Base-by-base conservation (phyloP, 2,888 invertebrate species). In the Mayetiola destructor region DNA sequence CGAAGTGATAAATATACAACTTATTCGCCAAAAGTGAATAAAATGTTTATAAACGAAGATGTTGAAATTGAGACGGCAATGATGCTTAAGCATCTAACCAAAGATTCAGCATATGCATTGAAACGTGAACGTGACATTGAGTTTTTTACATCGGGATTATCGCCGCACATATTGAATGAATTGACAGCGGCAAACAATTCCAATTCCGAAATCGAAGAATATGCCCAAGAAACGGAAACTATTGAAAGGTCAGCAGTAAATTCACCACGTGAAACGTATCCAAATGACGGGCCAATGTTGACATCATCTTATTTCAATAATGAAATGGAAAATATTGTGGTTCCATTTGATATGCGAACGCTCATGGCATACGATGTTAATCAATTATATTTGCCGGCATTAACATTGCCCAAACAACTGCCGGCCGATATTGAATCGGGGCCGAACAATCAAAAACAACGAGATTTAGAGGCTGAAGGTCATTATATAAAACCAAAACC, bases 301-400 rank as follows among this genome's bases (percentile, higher is more conserved):
- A 66, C 65, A 0, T 66, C 66, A 1, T 68, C 68, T 1, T 71
- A 67, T 39, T 63, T 73, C 52, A 64, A 68, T 32, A 32, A 53
- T 30, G 53, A 53, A 61, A 60, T 66, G 8, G 62, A 63, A 3
- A 36, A 48, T 1, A 48, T 65, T 0, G 59, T 65, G 1, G 61
- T 61, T 55, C 48, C 59, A 14, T 56, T 61, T 9, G 30, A 61
- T 32, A 39, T 59, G 8, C 56, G 30, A 1, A 64, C 63, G 53
- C 58, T 59, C 1, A 29, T 62, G 53, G 62, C 60, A 36, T 59
- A 62, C 30, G 63, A 68, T 32, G 59, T 61, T 3, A 30, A 60
- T 29, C 36, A 63, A 1, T 39, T 68, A 0, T 70, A 63, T 58
- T 57, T 53, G 6, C 68, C 69, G 3, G 61, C 61, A 2, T 42